Percentiles rank a stretch among this genome's conserved stretches.
Evolutionary conservation across 2,797 vertebrate species (phyloP).

Genomic region (Anisognathus igniventris): DNA sequence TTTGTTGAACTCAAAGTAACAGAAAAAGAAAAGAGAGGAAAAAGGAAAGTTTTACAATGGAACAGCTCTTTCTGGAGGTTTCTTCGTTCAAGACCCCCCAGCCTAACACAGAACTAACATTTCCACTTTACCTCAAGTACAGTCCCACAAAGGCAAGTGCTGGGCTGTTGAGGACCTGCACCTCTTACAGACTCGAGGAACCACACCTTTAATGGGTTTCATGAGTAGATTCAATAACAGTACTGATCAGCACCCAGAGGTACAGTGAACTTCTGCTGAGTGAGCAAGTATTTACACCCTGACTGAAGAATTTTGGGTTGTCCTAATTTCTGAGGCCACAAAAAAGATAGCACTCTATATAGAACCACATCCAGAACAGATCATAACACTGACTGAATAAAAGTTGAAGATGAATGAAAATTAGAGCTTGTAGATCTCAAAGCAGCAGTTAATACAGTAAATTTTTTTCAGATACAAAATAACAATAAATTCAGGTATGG

Average conservation of each 20-base stretch:
- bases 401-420: neutral
- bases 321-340: neutral
- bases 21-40: neutral
- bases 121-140: neutral
- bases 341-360: neutral
- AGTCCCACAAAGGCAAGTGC: neutral
- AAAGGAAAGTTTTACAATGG: neutral
- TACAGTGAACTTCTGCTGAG: neutral
- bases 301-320: neutral
- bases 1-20: neutral
- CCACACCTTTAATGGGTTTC: neutral
- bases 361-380: neutral
- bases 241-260: neutral
- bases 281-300: neutral
- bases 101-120: neutral
- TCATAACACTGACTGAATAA: neutral
- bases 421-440: neutral
- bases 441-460: neutral
- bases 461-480: neutral
- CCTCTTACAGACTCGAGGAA: neutral
- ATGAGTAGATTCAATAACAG: neutral
- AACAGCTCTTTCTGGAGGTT: neutral
- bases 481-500: neutral
- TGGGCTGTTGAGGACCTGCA: neutral
- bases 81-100: neutral